These are phyloP conservation scores for Alauda arvensis DNA, from an alignment of 2,797 vertebrate species.

Conservation along the genomic window DNA sequence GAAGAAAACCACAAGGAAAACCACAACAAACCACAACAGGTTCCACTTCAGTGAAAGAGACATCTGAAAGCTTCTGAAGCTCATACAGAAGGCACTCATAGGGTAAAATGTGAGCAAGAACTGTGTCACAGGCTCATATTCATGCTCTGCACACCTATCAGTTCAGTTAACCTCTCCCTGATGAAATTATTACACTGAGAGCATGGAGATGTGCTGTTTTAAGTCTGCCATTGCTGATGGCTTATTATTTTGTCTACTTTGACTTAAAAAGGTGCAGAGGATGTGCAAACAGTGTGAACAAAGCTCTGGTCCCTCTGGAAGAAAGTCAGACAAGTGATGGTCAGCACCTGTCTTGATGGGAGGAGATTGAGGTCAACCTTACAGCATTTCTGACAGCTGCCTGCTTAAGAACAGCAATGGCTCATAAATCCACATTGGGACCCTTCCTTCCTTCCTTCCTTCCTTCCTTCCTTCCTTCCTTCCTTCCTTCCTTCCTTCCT, in stretches of 20 bases:
- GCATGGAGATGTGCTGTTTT: background rate
- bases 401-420: background rate
- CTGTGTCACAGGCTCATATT: background rate
- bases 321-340: background rate
- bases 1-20: background rate
- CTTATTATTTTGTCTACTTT: background rate
- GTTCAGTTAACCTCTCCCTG: slow-evolving; percentile 7
- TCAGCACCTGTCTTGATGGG: background rate
- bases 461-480: background rate
- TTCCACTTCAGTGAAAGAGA: background rate
- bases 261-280: background rate
- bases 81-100: background rate
- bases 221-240: background rate
- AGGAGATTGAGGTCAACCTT: background rate
- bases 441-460: background rate
- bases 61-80: background rate
- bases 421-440: background rate
- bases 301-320: background rate
- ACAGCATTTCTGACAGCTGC: background rate
- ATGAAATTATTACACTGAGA: slow-evolving; percentile 22
- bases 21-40: background rate
- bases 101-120: background rate
- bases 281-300: background rate
- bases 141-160: background rate
- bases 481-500: background rate